phyloP scores from a whole-genome alignment of 1,140 invertebrate species.

The Acyrthosiphon pisum region DNA sequence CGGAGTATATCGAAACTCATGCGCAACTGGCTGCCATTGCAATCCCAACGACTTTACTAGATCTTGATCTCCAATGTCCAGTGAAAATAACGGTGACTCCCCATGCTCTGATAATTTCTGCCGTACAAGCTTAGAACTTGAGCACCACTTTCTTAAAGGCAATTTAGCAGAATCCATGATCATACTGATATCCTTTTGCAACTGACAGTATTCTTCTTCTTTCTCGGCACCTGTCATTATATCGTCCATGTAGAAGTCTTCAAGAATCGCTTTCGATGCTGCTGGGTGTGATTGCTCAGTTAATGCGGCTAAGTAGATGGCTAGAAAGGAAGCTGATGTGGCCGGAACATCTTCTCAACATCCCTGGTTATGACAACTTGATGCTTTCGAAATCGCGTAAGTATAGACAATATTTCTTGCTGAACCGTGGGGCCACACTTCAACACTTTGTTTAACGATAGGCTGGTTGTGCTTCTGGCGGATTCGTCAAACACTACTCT shows the following conservation, averaged over 20 bases:
- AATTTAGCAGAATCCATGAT: neutral
- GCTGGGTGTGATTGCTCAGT: neutral
- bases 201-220: neutral
- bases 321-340: neutral
- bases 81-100: neutral
- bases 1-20: neutral
- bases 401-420: neutral
- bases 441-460: neutral
- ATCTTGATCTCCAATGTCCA: neutral
- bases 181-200: neutral
- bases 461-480: neutral
- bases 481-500: neutral
- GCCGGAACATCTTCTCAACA: neutral
- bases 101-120: neutral
- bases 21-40: neutral
- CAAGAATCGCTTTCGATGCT: neutral
- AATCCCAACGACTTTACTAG: neutral
- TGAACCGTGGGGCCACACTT: neutral
- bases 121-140: neutral
- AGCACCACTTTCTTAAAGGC: neutral
- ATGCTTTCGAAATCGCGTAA: neutral
- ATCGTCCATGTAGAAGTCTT: neutral
- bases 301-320: neutral
- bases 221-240: neutral
- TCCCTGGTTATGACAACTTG: neutral